These are phyloP conservation scores for Aphidius colemani DNA, from an alignment of 2,888 invertebrate genomes.

Conservation along the genomic window DNA sequence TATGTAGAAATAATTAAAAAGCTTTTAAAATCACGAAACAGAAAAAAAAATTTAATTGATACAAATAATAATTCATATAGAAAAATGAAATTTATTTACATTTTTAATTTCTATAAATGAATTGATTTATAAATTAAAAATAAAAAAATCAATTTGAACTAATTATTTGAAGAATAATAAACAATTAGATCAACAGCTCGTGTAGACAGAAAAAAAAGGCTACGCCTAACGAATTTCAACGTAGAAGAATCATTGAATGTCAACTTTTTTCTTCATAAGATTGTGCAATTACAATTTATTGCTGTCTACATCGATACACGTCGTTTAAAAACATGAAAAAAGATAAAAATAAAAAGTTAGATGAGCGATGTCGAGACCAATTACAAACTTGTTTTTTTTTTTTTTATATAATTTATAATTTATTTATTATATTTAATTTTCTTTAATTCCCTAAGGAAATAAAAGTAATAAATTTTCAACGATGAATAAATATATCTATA, in stretches of 20 bases:
- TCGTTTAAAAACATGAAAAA: not conserved
- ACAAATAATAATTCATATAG: too few relatives aligned
- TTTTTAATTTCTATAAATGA: too few relatives aligned
- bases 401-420: constrained; percentile 7
- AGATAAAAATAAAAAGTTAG: not conserved
- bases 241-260: not conserved
- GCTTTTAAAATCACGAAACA: too few relatives aligned
- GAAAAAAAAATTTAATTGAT: too few relatives aligned
- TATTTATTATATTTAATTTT: constrained; percentile 2
- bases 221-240: constrained; percentile 6
- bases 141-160: too few relatives aligned
- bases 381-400: not conserved
- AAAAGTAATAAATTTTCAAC: constrained; percentile 16
- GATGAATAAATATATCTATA: constrained; percentile 5
- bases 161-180: too few relatives aligned
- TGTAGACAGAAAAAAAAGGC: not conserved
- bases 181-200: too few relatives aligned
- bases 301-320: not conserved
- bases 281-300: constrained; percentile 14
- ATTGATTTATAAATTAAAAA: too few relatives aligned
- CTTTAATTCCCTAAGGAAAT: not conserved
- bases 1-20: too few relatives aligned
- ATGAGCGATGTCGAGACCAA: not conserved
- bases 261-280: constrained; percentile 4
- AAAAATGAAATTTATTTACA: too few relatives aligned